Evolutionary conservation across 2,888 invertebrate species (phyloP), one percentile per base, ranked within the genome.

Genomic region (Drosophila falleni): DNA sequence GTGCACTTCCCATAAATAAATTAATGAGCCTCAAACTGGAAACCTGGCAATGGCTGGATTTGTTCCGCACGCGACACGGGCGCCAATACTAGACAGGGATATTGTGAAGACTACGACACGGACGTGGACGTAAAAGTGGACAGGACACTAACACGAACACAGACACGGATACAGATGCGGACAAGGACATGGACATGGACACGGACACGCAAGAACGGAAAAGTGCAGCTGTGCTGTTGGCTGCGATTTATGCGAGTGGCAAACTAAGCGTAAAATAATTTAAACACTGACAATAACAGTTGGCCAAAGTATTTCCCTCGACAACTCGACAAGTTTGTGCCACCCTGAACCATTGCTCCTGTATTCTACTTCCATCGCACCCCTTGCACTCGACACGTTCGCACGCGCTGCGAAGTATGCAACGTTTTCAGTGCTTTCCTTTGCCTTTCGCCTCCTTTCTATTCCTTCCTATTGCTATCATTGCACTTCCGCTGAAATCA

Each of bases 1-100:
- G 90, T 89, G 89, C 89, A 82, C 58, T 81, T 89, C 87, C 70
- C 90, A 89, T 90, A 89, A 89, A 89, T 89, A 89, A 87, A 89
- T 89, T 89, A 89, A 89, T 90, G 89, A 89, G 89, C 80, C 47
- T 61, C 66, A 67, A 42, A 35, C 50, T 50, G 33, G 50, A 35
- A 50, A 81, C 76, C 56, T 71, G 80, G 62, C 55, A 51, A 51
- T 44, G 49, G 29, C 31, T 59, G 72, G 61, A 79, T 76, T 71
- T 67, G 64, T 54, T 41, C n/a, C 41, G 55, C 80, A 77, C 69
- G 63, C 81, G 80, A 80, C 39, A 47, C 60, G 55, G 55, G 56
- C 55, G 10, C 44, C 31, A 13, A n/a, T 6, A 46, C 31, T 10
- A 39, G 47, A 53, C 29, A 46, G 26, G 23, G 46, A 66, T 54